Evolutionary conservation across 2,888 invertebrate genomes (phyloP), one percentile per base, ranked within the genome.

Genomic region (Pomacea canaliculata): DNA sequence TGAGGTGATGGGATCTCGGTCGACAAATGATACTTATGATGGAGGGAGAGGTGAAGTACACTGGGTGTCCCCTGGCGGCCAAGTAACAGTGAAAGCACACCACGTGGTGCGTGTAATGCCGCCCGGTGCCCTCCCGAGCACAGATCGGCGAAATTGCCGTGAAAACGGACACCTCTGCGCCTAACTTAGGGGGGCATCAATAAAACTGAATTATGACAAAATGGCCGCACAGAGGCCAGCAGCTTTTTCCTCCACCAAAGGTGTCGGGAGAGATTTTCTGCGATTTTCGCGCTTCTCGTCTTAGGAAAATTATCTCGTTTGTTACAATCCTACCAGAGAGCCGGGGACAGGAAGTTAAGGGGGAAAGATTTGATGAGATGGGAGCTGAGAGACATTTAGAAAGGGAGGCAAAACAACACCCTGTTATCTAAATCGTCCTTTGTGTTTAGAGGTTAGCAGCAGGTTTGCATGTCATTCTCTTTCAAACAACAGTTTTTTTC

Each of bases 121-220:
- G 37, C 9, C 37, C 56, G 59, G 56, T 46, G 49, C 49, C 56
- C 16, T 18, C 46, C 19, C 16, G 23, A 62, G 59, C 60, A 62
- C 71, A 71, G 66, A 65, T 27, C 16, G 72, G 65, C 37, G 66
- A 49, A 71, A 71, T 37, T 71, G 48, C 60, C 19, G 46, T 56
- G 71, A 56, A 73, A 73, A 73, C 59, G 49, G 73, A 73, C 67
- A 66, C 73, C 59, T 49, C 8, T 9, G 23, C 66, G 67, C 67
- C 23, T 51, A 49, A 51, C 67, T 18, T 66, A 23, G 56, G 59
- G 46, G 67, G 51, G 23, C 27, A 51, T 46, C 73, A 49, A 73
- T 67, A 67, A 73, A 73, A 56, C 67, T 73, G 73, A 73, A 67
- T 73, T 73, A 73, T 73, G 73, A 73, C 73, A 59, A 23, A 73